Conservation (phyloP, 64 coral and sea anemone species). For the Porites lutea region DNA sequence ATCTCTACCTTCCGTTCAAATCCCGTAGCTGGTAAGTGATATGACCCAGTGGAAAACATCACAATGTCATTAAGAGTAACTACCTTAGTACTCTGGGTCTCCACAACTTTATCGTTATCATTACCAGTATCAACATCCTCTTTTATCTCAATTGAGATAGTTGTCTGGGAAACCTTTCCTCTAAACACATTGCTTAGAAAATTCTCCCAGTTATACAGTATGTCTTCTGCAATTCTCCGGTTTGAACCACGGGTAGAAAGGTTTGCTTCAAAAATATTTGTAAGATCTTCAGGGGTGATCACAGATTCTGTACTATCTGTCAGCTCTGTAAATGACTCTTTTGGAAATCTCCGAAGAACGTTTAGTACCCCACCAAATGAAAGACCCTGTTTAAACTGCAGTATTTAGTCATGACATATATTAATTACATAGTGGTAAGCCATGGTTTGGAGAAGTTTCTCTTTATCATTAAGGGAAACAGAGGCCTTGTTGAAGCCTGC, state of each 20-base stretch:
- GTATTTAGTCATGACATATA: not conserved
- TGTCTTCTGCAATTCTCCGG: constrained; percentile 1
- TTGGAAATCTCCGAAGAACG: constrained; percentile 19
- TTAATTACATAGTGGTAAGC: constrained; percentile 3
- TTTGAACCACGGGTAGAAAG: constrained; percentile 12
- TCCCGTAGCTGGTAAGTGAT: constrained; percentile 20
- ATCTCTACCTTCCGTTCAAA: constrained; percentile 1
- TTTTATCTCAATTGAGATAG: not conserved
- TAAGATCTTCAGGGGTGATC: constrained; percentile 32
- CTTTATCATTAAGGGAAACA: constrained; percentile 1
- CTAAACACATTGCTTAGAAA: constrained; percentile 28
- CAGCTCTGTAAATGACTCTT: constrained; percentile 19
- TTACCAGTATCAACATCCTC: too few species aligned
- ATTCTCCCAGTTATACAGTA: constrained; percentile 16
- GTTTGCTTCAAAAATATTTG: constrained; percentile 11
- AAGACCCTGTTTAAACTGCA: constrained; percentile 30
- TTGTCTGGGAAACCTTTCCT: constrained; percentile 32
- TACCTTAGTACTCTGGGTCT: constrained; percentile 7
- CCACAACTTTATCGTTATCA: constrained; percentile 7
- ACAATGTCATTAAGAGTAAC: not conserved
- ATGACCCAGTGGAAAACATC: constrained; percentile 15
- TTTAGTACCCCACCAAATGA: constrained; percentile 27
- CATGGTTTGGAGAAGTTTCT: not conserved
- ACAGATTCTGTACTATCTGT: not conserved
- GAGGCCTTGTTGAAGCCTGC: constrained; percentile 11